Percentiles rank a stretch among this genome's conserved stretches.
phyloP scores from a whole-genome alignment of 2,797 vertebrate species.

The Brachyalestes nurse region DNA sequence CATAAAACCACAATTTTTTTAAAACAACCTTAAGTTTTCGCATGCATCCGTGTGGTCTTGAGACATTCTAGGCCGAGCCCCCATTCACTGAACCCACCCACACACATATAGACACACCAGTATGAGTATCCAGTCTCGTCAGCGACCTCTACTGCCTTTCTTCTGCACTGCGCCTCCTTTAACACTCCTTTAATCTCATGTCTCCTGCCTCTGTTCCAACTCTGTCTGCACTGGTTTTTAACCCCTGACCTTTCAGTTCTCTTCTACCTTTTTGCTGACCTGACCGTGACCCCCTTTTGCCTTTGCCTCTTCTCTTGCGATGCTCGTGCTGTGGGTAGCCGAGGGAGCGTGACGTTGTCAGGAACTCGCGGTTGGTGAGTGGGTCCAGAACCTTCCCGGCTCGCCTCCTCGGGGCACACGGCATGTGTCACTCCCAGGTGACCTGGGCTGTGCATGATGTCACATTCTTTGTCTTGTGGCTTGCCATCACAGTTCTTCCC shows the following conservation, averaged over 20 bases:
- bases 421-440: constrained; percentile 80
- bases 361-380: constrained; percentile 97
- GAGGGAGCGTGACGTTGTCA: constrained; percentile 93
- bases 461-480: constrained; percentile 67
- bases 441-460: constrained; percentile 79
- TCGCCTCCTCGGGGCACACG: constrained; percentile 65
- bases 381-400: constrained; percentile 73
- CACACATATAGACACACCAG: not conserved
- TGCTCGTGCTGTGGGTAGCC: constrained; percentile 89
- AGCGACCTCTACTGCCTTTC: constrained; percentile 41
- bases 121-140: constrained; percentile 4
- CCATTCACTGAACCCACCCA: constrained; percentile 4
- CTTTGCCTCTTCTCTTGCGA: constrained; percentile 82
- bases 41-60: constrained; percentile 37
- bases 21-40: constrained; percentile 25
- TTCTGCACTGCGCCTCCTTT: constrained; percentile 55
- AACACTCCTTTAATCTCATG: constrained; percentile 80
- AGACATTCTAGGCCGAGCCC: constrained; percentile 20
- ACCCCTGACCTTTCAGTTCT: constrained; percentile 72
- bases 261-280: constrained; percentile 78
- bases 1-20: constrained; percentile 4
- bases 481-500: constrained; percentile 59
- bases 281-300: constrained; percentile 81
- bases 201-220: constrained; percentile 79
- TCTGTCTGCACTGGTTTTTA: constrained; percentile 67